Evolutionary conservation across 2,797 vertebrate species (phyloP), one percentile per base, ranked within the genome.

Genomic region (Microctenopoma stevenorrisi): DNA sequence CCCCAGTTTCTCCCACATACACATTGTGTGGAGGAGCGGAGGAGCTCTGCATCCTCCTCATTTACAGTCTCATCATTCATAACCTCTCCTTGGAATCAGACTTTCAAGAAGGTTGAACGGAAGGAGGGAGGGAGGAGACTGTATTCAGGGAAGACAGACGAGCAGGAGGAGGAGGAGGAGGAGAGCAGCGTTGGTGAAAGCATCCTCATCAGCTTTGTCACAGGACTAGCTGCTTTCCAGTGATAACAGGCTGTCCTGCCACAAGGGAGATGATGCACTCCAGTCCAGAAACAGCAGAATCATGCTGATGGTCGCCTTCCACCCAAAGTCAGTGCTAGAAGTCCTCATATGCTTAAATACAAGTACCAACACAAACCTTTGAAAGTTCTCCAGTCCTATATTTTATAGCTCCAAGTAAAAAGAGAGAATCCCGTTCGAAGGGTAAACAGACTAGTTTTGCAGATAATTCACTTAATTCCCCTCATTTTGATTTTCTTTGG

Each of bases 31-130:
- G 22, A 43, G 26, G 4, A 33, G 61, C 15, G 7, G 43, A 65
- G 42, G 43, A 72, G 64, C 61, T 30, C 40, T 74, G 71, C 65
- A 44, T 10, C 55, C 35, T 76, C 70, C 78, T 87, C 66, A 86
- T 82, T 86, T 73, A 50, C 62, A 88, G 78, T 82, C 72, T 83
- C 74, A 72, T 89, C 84, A 86, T 76, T 68, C 74, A 71, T 65
- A 81, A 78, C 63, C 67, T 86, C 84, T 84, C 71, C 78, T 83
- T 79, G 67, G 66, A 78, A 65, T 35, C 33, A 2, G 38, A 6
- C 26, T 54, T 58, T 57, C 35, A 55, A 63, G 57, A 57, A 69
- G 58, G 61, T 26, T 50, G 38, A 26, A 28, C 4, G 50, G 43
- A 18, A 16, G 26, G 38, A 54, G 30, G 26, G 38, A 54, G 30